phyloP scores from a whole-genome alignment of 2,797 vertebrate genomes.

The Pseudocheirus occidentalis region DNA sequence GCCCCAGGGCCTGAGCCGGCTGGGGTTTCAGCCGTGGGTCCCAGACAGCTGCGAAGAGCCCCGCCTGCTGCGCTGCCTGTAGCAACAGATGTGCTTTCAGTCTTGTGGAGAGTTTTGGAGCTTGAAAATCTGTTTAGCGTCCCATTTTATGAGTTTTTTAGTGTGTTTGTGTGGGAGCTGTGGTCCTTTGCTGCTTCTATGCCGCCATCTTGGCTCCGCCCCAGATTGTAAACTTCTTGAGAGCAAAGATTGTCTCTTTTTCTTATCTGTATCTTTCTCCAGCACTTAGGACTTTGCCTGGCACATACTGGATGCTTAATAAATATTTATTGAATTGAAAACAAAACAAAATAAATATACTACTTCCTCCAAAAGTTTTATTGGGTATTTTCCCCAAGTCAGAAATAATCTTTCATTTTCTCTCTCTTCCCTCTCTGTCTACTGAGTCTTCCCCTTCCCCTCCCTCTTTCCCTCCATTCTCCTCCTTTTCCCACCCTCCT shows the following conservation, averaged over 20 bases:
- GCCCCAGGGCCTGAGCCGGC: too few relatives aligned
- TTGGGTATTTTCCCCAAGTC: neutral
- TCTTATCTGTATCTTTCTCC: neutral
- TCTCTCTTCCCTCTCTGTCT: neutral
- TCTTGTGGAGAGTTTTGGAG: too few relatives aligned
- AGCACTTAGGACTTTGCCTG: neutral
- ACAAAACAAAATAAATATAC: neutral
- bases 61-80: too few relatives aligned
- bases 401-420: neutral
- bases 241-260: neutral
- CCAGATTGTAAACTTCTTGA: too few relatives aligned
- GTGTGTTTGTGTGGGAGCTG: too few relatives aligned
- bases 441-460: neutral
- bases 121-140: too few relatives aligned
- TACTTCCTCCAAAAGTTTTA: neutral
- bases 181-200: too few relatives aligned
- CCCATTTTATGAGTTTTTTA: too few relatives aligned
- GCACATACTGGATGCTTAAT: neutral
- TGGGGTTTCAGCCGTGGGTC: too few relatives aligned
- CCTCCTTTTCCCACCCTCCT: neutral
- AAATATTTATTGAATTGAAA: neutral
- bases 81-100: too few relatives aligned
- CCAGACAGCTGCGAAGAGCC: too few relatives aligned
- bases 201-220: too few relatives aligned
- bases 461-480: accelerated